phyloP scores from a whole-genome alignment of 2,797 vertebrate species.

The Gila robusta region DNA sequence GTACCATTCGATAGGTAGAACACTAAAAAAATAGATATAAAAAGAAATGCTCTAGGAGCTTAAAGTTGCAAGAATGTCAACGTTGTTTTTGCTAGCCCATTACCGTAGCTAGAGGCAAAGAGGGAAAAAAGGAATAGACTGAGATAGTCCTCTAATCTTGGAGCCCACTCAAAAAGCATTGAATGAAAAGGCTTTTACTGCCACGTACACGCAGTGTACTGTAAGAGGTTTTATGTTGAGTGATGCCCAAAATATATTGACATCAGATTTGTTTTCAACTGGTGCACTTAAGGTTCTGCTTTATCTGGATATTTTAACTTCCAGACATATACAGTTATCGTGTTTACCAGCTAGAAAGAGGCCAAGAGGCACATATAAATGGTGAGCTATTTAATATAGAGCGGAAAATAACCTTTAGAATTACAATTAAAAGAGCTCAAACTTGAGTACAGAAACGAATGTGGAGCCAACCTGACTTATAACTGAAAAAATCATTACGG shows the following conservation, averaged over 20 bases:
- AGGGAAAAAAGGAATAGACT: conserved; percentile 31
- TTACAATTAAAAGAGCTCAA: not conserved
- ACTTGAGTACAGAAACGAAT: not conserved
- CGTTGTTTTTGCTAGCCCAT: conserved; percentile 60
- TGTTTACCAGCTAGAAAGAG: not conserved
- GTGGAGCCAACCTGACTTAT: not conserved
- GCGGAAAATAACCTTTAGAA: not conserved
- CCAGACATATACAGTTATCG: not conserved
- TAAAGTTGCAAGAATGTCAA: conserved; percentile 49
- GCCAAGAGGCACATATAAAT: not conserved
- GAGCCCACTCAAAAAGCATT: conserved; percentile 53
- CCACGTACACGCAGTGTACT: conserved; percentile 14
- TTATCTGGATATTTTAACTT: conserved; percentile 28
- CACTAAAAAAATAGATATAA: conserved; percentile 9
- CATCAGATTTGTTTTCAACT: conserved; percentile 65
- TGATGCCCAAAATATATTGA: conserved; percentile 55
- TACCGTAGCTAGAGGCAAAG: conserved; percentile 48
- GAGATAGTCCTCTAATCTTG: conserved; percentile 53
- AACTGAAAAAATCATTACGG: not conserved
- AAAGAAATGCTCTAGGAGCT: conserved; percentile 39
- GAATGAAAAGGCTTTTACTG: conserved; percentile 64
- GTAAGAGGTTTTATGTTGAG: conserved; percentile 56
- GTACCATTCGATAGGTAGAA: conserved; percentile 33
- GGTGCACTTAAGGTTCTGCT: conserved; percentile 61
- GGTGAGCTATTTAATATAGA: not conserved